Percentiles rank a stretch among this genome's conserved stretches.
Evolutionary conservation across 2,113 vertebrate genomes (phyloP).

Genomic region (Rhabdornis inornatus): DNA sequence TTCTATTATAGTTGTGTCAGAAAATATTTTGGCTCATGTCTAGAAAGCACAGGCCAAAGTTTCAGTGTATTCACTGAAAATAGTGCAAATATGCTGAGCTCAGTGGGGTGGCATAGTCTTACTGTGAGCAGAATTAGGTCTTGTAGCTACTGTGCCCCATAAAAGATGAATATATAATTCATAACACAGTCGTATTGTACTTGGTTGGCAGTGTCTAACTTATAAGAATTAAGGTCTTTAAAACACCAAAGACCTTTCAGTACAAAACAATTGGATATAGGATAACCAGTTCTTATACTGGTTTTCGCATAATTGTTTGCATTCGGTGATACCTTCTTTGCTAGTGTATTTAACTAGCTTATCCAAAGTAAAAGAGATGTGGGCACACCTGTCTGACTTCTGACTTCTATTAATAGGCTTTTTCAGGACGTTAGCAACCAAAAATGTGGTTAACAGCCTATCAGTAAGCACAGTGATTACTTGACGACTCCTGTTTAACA

Average conservation of each 20-base stretch:
- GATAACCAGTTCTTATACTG: background rate
- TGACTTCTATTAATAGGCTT: background rate
- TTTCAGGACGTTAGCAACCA: background rate
- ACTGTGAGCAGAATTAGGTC: background rate
- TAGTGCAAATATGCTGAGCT: background rate
- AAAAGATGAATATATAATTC: background rate
- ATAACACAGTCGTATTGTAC: background rate
- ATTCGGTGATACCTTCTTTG: background rate
- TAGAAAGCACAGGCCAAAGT: background rate
- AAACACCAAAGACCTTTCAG: background rate
- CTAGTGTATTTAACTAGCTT: background rate
- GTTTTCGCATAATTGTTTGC: background rate
- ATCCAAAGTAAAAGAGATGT: background rate
- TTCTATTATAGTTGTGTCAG: background rate
- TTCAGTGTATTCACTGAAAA: background rate
- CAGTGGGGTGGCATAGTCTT: background rate
- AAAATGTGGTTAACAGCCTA: background rate
- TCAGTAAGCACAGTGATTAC: background rate
- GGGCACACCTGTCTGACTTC: background rate
- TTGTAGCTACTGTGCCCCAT: background rate
- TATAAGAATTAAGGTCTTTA: background rate
- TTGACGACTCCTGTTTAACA: background rate
- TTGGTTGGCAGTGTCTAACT: background rate
- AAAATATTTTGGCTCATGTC: background rate
- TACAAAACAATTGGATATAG: background rate